A percentile compares a stretch with the other conserved stretches of the same genome.
phyloP scores from a whole-genome alignment of 2,797 vertebrate genomes.

The Onychomys leucogaster region DNA sequence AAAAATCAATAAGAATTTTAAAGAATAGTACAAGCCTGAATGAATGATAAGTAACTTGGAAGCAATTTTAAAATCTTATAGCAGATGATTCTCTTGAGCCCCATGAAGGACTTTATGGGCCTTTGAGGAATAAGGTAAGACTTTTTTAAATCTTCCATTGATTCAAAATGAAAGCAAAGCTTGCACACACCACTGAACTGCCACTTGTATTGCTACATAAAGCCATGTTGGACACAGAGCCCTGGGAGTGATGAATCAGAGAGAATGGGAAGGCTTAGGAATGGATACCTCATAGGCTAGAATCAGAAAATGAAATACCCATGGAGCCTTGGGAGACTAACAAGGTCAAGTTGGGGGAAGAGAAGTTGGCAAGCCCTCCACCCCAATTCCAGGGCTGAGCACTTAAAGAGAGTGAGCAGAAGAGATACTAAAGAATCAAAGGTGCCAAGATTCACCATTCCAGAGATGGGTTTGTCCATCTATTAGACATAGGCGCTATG shows the following conservation, averaged over 20 bases:
- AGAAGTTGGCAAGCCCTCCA: neutral
- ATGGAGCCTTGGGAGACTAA: neutral
- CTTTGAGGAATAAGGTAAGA: conserved; percentile 80
- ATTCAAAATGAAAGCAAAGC: conserved; percentile 79
- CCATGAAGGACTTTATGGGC: conserved; percentile 80
- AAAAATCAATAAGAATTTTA: conserved; percentile 85
- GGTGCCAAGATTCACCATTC: neutral
- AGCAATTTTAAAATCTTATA: conserved; percentile 80
- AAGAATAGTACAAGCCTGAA: conserved; percentile 76
- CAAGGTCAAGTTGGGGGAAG: neutral
- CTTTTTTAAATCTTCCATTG: conserved; percentile 74
- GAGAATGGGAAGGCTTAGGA: neutral
- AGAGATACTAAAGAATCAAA: conserved; percentile 17
- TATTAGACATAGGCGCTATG: neutral
- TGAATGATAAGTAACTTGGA: conserved; percentile 83
- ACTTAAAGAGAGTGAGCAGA: neutral
- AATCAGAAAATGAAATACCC: neutral
- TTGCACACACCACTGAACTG: conserved; percentile 80
- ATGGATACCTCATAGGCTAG: neutral
- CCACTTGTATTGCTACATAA: conserved; percentile 72
- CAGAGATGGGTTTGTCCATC: neutral
- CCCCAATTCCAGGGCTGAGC: neutral
- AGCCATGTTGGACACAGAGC: conserved; percentile 73
- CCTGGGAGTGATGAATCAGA: conserved; percentile 72
- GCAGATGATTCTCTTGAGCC: conserved; percentile 76